Conservation (phyloP, 2,113 vertebrate genomes). For the Petaurus breviceps region DNA sequence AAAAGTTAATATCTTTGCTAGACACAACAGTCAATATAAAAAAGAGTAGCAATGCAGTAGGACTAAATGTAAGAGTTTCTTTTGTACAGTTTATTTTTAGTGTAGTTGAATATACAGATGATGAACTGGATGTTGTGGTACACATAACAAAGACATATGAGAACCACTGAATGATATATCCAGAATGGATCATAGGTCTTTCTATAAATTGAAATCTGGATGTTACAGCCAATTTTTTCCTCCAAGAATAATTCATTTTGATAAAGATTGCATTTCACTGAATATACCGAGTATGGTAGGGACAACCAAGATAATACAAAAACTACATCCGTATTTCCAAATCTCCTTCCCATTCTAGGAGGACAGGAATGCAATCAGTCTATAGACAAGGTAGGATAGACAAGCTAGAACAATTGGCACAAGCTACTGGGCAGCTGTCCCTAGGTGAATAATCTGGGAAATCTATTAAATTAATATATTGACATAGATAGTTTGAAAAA, state of each 20-base stretch:
- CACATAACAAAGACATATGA: background rate
- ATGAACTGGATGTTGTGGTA: background rate
- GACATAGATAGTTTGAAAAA: background rate
- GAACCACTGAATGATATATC: background rate
- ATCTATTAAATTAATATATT: background rate
- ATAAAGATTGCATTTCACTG: background rate
- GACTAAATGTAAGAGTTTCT: background rate
- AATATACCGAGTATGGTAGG: background rate
- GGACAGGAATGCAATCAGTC: background rate
- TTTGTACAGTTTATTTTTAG: background rate
- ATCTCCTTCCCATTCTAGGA: background rate
- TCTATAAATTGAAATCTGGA: background rate
- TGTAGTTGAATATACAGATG: background rate
- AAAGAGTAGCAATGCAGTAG: background rate
- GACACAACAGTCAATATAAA: background rate
- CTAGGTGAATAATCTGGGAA: background rate
- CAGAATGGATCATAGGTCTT: background rate
- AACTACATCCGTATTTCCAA: background rate
- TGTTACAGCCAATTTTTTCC: background rate
- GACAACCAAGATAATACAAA: background rate
- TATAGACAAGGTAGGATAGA: background rate
- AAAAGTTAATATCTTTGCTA: constrained; percentile 3
- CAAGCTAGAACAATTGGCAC: background rate
- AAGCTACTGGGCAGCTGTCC: background rate
- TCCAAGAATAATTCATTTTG: background rate